phyloP scores from a whole-genome alignment of 1,140 invertebrate genomes.

The Drosophila ambigua region DNA sequence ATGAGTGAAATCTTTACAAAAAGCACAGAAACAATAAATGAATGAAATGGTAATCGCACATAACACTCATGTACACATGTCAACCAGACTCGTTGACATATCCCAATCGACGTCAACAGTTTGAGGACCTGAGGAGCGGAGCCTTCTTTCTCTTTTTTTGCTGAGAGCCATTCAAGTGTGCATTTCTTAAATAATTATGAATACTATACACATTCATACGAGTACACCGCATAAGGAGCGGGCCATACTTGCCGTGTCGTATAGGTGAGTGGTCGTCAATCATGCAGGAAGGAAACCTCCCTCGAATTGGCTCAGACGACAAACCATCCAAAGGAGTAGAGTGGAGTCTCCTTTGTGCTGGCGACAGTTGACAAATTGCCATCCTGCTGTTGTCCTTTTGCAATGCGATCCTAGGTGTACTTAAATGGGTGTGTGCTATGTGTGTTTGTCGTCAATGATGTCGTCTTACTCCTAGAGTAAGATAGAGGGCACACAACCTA shows the following conservation, averaged over 20 bases:
- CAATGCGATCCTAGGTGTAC: constrained; percentile 41
- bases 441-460: constrained; percentile 31
- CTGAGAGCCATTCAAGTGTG: constrained; percentile 66
- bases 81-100: constrained; percentile 71
- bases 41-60: constrained; percentile 14
- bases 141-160: constrained; percentile 8
- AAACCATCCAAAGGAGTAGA: constrained; percentile 27
- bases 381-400: constrained; percentile 64
- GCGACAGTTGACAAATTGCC: constrained; percentile 78
- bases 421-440: neutral
- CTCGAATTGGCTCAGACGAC: constrained; percentile 33
- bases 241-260: constrained; percentile 52
- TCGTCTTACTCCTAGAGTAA: constrained; percentile 7
- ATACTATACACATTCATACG: constrained; percentile 32
- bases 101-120: constrained; percentile 50
- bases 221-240: constrained; percentile 44
- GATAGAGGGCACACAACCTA: constrained; percentile 20
- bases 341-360: constrained; percentile 49
- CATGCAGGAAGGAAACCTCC: constrained; percentile 36
- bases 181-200: constrained; percentile 81
- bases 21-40: constrained; percentile 9
- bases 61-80: constrained; percentile 41
- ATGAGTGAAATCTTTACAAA: constrained; percentile 14
- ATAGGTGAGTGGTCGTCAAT: constrained; percentile 73
- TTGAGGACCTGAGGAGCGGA: constrained; percentile 40